Base-by-base conservation (phyloP, 1,140 invertebrate genomes). In the Pinna nobilis region DNA sequence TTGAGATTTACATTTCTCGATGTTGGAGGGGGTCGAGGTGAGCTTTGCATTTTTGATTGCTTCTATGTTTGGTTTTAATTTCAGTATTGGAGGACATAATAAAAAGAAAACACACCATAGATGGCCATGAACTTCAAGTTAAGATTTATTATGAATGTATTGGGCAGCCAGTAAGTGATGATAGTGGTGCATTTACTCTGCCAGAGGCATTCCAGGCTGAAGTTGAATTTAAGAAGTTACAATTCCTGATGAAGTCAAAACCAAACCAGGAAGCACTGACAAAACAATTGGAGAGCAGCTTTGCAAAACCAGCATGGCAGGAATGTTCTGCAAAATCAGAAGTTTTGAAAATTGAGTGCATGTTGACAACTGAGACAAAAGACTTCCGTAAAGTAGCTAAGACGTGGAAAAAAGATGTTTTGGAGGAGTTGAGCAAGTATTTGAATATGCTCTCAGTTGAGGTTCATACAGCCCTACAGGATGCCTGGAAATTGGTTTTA, bases 131-230 rank as follows among this genome's bases (percentile, higher is more conserved):
- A 15, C 57, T 81, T 15, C 33, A 61, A 11, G 76, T 78, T 15
- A 57, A 71, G 44, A 64, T 73, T 5, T 81, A 81, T 44, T 51
- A 76, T 61, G 70, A 71, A 49, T 78, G 76, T 37, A 49, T 81
- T 11, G 79, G 79, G 18, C 49, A 50, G 25, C 60, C 64, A 11
- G 70, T 61, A 28, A 64, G 70, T 18, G 61, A 59, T 59, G 51
- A 57, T 6, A 51, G 66, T n/a, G 50, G 61, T 0, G 50, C 63
- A 35, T 65, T 72, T 28, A 64, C 59, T 20, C 18, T 49, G 33
- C 41, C 70, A 35, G 18, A 39, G 3, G n/a, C 51, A 37, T n/a
- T 51, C 2, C 25, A 20, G 15, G 59, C 41, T 37, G 18, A 49
- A 7, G 28, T 66, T 35, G 18, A 72, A 49, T 25, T 30, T 0